Evolutionary conservation across 2,113 vertebrate species (phyloP).

Genomic region (Nestor notabilis): DNA sequence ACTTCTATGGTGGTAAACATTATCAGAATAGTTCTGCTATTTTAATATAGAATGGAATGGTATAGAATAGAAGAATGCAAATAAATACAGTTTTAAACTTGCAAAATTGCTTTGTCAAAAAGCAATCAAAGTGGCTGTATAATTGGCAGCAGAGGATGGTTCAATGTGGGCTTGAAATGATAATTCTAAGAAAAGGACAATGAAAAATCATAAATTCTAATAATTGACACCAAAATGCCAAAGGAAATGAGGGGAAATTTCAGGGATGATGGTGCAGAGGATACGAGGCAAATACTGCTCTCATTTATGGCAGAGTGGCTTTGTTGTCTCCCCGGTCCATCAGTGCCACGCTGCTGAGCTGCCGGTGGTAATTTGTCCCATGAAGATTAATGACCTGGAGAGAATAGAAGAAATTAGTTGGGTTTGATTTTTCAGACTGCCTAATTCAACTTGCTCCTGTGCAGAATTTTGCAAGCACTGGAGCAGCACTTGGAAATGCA

Average conservation of each 20-base stretch:
- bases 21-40: not conserved
- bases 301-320: not conserved
- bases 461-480: not conserved
- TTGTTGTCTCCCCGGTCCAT: not conserved
- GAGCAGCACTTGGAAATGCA: not conserved
- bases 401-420: slow-evolving; percentile 19
- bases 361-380: slow-evolving; percentile 23
- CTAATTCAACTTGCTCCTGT: not conserved
- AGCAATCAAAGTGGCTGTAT: not conserved
- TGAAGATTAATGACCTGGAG: slow-evolving; percentile 46
- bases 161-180: not conserved
- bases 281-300: not conserved
- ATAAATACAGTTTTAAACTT: not conserved
- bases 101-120: not conserved
- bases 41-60: not conserved
- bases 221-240: not conserved
- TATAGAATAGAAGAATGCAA: not conserved
- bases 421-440: slow-evolving; percentile 40
- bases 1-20: not conserved
- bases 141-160: not conserved
- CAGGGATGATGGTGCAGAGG: not conserved
- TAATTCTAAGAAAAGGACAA: not conserved
- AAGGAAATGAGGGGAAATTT: not conserved
- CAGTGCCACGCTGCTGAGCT: slow-evolving; percentile 23
- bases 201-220: not conserved